Conservation (phyloP, 2,797 vertebrate genomes). For the Cephalopachus bancanus region DNA sequence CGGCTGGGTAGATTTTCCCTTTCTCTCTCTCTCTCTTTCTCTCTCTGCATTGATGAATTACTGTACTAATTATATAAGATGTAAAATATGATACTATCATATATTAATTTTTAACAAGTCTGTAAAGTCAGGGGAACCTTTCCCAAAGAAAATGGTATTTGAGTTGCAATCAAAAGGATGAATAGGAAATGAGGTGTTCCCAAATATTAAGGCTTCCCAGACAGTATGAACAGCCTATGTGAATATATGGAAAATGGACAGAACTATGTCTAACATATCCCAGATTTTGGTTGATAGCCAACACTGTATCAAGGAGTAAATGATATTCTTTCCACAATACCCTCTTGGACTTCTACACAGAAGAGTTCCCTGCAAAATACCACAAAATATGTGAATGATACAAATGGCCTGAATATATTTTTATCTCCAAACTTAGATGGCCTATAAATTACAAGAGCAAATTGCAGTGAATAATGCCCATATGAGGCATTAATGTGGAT, state of each 20-base stretch:
- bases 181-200: not conserved
- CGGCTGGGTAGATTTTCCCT: not conserved
- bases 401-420: not conserved
- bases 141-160: not conserved
- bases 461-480: not conserved
- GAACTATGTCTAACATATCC: not conserved
- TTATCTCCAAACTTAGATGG: not conserved
- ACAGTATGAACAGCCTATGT: not conserved
- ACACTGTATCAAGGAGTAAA: not conserved
- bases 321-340: not conserved
- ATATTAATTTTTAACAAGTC: slow-evolving; percentile 7
- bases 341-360: not conserved
- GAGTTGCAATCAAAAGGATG: not conserved
- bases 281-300: not conserved
- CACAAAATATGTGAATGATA: not conserved
- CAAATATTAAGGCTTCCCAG: not conserved
- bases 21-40: no score
- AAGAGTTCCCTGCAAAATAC: not conserved
- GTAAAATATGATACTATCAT: not conserved
- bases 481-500: not conserved
- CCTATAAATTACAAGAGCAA: not conserved
- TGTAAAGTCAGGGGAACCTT: not conserved
- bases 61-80: not conserved
- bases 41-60: not conserved
- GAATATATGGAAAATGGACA: slow-evolving; percentile 37